Base-by-base conservation (phyloP, 2,888 invertebrate species). In the Torymus texanus region DNA sequence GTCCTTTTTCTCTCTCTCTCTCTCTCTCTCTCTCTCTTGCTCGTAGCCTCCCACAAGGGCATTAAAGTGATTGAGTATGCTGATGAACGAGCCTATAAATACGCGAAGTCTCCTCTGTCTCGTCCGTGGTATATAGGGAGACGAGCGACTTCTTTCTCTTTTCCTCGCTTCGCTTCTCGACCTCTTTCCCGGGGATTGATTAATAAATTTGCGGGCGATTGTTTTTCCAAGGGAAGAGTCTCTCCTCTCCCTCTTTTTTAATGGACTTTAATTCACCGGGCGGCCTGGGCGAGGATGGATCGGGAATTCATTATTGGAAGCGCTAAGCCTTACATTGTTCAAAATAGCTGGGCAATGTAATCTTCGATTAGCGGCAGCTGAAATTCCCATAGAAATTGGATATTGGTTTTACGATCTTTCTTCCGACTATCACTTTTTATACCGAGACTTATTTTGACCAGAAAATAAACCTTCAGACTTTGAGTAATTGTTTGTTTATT, bases 51-150 rank as follows among this genome's bases (percentile, higher is more conserved):
- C 56, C 66, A 53, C 75, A 55, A 51, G 41, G 59, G 63, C 78
- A 78, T 78, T 81, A 78, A 75, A 78, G 75, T 81, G 81, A 81
- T 81, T 72, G 68, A 81, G 75, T 63, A 76, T 75, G 78, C 75
- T 75, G 78, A 78, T 75, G 67, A 75, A 72, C 78, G 77, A 58
- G 66, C 75, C 76, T 76, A 76, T 80, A 80, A 80, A 80, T 76
- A 67, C 62, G 58, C n/a, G 29, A 29, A 29, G 29, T 3, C 29
- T 29, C 29, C 29, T 29, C 29, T 29, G 29, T 29, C 29, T 29
- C 29, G 1, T 3, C 29, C 16, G 14, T 41, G 50, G 65, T 66
- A 72, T 59, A 77, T n/a, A 55, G 21, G 50, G 50, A n/a, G 14
- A 18, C 21, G 29, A 63, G 14, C 16, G 14, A 29, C 29, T 29